phyloP scores from a whole-genome alignment of 35 echinoderm and acorn worm species.

The Heliocidaris tuberculata region DNA sequence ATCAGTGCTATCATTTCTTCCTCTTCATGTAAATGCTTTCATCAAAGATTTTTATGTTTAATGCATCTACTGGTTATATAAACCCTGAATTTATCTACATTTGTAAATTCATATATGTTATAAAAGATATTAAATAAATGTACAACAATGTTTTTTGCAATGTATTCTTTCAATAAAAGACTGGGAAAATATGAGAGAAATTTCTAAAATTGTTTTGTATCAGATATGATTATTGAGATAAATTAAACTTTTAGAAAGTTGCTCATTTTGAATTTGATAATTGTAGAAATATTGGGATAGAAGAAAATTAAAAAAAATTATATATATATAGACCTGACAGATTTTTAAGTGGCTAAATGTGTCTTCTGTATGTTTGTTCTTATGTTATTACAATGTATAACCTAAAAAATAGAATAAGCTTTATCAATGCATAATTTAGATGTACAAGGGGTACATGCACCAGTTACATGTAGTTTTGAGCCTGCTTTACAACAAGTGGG shows the following conservation, averaged over 20 bases:
- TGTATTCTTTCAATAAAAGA: neutral
- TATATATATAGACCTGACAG: neutral
- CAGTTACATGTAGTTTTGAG: too few species aligned
- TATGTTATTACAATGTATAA: too few species aligned
- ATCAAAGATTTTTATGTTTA: neutral
- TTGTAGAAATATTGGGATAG: neutral
- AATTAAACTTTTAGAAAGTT: neutral
- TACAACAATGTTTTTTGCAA: neutral
- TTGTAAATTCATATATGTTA: neutral
- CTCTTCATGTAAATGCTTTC: neutral
- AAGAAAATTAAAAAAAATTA: neutral
- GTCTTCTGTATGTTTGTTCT: too few species aligned
- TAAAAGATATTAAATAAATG: neutral
- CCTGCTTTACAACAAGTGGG: too few species aligned
- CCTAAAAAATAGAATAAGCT: too few species aligned
- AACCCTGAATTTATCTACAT: neutral
- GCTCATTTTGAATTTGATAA: conserved; percentile 27
- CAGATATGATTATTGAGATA: neutral
- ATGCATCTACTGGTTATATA: neutral
- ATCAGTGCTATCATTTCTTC: neutral
- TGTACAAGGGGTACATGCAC: too few species aligned
- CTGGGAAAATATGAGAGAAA: neutral
- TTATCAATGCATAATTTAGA: too few species aligned
- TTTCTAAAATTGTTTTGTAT: neutral
- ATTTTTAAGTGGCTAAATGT: neutral